phyloP scores from a whole-genome alignment of 1,140 invertebrate genomes.

The Drosophila seguyi region DNA sequence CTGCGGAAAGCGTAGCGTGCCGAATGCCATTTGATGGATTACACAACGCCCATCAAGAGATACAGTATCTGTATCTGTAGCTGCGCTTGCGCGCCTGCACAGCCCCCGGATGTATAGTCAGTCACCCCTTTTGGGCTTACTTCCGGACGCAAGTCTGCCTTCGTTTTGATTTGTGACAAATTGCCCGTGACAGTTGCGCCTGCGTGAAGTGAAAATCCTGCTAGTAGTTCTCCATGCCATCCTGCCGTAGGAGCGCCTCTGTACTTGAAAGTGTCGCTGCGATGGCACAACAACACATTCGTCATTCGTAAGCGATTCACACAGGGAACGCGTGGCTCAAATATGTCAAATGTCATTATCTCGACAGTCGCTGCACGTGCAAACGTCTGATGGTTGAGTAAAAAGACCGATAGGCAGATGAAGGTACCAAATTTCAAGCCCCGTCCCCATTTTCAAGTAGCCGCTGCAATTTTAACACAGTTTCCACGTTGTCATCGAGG shows the following conservation, averaged over 20 bases:
- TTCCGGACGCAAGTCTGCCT: constrained; percentile 42
- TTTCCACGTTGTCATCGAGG: constrained; percentile 33
- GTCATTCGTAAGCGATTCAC: constrained; percentile 72
- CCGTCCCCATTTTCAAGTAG: constrained; percentile 48
- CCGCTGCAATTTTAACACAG: constrained; percentile 32
- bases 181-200: constrained; percentile 65
- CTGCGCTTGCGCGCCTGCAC: constrained; percentile 14
- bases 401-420: constrained; percentile 16
- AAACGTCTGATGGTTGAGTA: neutral
- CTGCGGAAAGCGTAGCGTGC: constrained; percentile 59
- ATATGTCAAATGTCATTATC: constrained; percentile 78
- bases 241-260: constrained; percentile 18
- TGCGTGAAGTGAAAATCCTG: constrained; percentile 28
- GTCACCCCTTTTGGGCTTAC: constrained; percentile 63
- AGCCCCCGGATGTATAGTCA: constrained; percentile 22
- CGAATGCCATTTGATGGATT: constrained; percentile 74
- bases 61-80: constrained; percentile 34
- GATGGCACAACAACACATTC: constrained; percentile 80
- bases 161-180: constrained; percentile 82
- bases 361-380: constrained; percentile 42
- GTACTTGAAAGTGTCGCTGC: constrained; percentile 74
- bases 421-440: constrained; percentile 43
- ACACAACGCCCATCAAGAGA: constrained; percentile 45
- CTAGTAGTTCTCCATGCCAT: neutral
- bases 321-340: constrained; percentile 38